Percentiles rank a stretch among this genome's conserved stretches.
Evolutionary conservation across 2,113 vertebrate genomes (phyloP).

Genomic region (Ivindomyrus marchei): DNA sequence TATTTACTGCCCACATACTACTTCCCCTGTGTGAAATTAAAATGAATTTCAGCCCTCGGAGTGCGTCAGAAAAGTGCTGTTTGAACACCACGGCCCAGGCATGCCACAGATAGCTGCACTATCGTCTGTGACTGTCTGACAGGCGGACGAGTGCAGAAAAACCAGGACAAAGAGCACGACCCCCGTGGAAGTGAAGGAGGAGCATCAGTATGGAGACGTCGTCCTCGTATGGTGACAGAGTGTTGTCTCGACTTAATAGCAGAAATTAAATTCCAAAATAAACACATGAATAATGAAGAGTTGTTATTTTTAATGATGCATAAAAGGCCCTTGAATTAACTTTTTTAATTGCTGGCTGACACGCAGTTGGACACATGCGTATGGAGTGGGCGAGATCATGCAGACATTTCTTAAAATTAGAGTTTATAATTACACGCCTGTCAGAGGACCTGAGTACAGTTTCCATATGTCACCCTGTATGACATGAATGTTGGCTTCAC

Average conservation of each 20-base stretch:
- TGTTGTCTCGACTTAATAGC: not conserved
- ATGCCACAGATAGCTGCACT: not conserved
- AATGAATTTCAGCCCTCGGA: not conserved
- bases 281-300: not conserved
- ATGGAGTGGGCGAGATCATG: not conserved
- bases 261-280: not conserved
- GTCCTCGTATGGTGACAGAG: not conserved
- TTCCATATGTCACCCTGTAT: constrained; percentile 8
- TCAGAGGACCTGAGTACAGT: not conserved
- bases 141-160: not conserved
- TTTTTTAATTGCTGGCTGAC: constrained; percentile 29
- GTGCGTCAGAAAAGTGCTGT: not conserved
- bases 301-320: constrained; percentile 26
- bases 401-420: constrained; percentile 4
- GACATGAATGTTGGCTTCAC: constrained; percentile 23
- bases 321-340: constrained; percentile 20
- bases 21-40: not conserved
- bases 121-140: not conserved
- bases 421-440: constrained; percentile 24
- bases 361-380: not conserved
- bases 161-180: not conserved
- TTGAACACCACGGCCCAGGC: not conserved
- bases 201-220: not conserved
- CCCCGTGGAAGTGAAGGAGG: not conserved
- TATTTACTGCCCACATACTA: not conserved